phyloP scores from a whole-genome alignment of 92 coral and sea anemone genomes.

The Umimayanthus kanabou region DNA sequence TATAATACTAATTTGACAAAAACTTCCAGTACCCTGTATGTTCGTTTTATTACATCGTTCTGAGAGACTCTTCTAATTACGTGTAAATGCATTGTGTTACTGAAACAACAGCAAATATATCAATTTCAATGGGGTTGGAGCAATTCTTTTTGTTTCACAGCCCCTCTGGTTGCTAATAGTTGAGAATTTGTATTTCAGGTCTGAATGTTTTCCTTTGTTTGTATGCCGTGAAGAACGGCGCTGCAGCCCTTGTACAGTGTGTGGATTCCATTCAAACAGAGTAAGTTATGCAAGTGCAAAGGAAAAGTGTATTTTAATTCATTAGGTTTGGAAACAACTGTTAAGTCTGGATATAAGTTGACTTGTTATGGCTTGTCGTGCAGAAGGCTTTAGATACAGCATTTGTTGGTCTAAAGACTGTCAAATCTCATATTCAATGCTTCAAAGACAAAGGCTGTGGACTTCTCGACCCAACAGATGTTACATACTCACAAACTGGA shows the following conservation, averaged over 20 bases:
- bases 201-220: slow-evolving; percentile 89
- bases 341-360: background rate
- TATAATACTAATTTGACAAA: background rate
- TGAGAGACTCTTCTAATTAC: background rate
- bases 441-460: no score
- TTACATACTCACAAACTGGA: no score
- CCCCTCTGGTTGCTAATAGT: background rate
- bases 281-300: slow-evolving; percentile 36
- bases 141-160: background rate
- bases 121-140: background rate
- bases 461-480: no score
- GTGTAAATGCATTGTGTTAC: background rate
- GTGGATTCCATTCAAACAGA: slow-evolving; percentile 82
- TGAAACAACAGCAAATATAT: no score
- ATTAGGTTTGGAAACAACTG: background rate
- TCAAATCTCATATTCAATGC: no score
- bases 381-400: no score
- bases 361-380: background rate
- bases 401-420: no score
- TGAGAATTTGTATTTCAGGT: slow-evolving; percentile 46
- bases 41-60: no score
- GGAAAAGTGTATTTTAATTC: background rate
- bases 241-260: slow-evolving; percentile 65
- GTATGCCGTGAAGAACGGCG: slow-evolving; percentile 88
- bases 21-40: background rate